Evolutionary conservation across 2,113 vertebrate species (phyloP), one percentile per base, ranked within the genome.

Genomic region (Brienomyrus brachyistius): DNA sequence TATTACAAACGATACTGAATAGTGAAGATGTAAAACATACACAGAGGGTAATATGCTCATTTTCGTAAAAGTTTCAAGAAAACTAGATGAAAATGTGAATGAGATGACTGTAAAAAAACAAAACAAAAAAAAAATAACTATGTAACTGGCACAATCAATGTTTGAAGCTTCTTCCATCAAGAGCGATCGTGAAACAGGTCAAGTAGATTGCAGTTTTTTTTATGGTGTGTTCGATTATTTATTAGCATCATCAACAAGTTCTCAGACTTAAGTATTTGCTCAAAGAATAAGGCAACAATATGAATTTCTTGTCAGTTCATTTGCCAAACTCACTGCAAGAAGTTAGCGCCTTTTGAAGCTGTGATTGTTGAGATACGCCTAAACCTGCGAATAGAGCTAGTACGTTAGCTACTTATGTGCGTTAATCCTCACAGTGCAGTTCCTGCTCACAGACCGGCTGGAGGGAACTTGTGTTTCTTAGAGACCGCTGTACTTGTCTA

Each of bases 241-340:
- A 19, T 74, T 56, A 87, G 83, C 31, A 52, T 51, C 23, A 86
- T 54, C n/a, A 19, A 35, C 85, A 56, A 74, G 21, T 77, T 45
- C 85, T 80, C 50, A 87, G 66, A 90, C n/a, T 59, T 51, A 87
- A 47, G 54, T 31, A 90, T 40, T 62, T 48, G 62, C 15, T 88
- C 40, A 15, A 48, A 23, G 84, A n/a, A 87, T 17, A 87, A 62
- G 50, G 23, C 56, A 21, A 59, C 17, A 84, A 84, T 84, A 48
- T 84, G 45, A 84, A 48, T 84, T n/a, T 47, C 8, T n/a, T 13
- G 82, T n/a, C 45, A 84, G 82, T 84, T 47, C 82, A 13, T 45
- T 84, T 84, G 45, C 45, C 82, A 45, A 48, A n/a, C 45, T 84
- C 43, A 9, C 77, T 82, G 77, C 77, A 21, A 45, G 77, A 21